Evolutionary conservation across 1,140 invertebrate species (phyloP).

Genomic region (Meloidogyne chitwoodi): DNA sequence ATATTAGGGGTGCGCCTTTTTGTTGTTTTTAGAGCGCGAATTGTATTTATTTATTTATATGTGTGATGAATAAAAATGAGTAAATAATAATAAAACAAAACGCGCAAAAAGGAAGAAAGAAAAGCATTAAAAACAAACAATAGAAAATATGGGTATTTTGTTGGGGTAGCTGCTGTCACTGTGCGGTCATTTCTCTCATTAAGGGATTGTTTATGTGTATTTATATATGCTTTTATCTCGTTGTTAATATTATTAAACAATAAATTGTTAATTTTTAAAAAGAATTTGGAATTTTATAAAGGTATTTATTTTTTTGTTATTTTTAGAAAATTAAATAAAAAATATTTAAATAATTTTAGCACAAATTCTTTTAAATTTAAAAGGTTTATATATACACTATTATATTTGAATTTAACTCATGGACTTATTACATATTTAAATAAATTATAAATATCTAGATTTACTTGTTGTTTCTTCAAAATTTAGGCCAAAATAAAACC

Average conservation of each 20-base stretch:
- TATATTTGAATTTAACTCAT: too few species aligned
- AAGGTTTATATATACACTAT: too few species aligned
- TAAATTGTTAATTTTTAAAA: neutral
- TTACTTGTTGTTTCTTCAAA: too few species aligned
- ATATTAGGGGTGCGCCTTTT: neutral
- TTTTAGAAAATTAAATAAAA: too few species aligned
- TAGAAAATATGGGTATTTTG: neutral
- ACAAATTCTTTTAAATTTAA: too few species aligned
- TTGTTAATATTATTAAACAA: neutral
- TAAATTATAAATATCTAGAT: too few species aligned
- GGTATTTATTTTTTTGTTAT: too few species aligned
- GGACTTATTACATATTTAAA: too few species aligned
- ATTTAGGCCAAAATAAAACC: too few species aligned
- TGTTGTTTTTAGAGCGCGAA: neutral
- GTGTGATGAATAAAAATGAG: neutral
- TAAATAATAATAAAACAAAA: too few species aligned
- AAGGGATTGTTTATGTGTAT: neutral
- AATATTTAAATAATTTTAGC: too few species aligned
- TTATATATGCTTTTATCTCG: neutral
- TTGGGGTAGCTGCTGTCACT: neutral
- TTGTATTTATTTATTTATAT: too few species aligned
- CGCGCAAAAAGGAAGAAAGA: neutral
- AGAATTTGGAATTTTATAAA: neutral
- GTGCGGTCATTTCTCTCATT: neutral
- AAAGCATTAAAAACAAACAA: neutral